Percentiles rank a stretch among this genome's conserved stretches.
phyloP scores from a whole-genome alignment of 2,888 invertebrate species.

The Cheilosia impressa region DNA sequence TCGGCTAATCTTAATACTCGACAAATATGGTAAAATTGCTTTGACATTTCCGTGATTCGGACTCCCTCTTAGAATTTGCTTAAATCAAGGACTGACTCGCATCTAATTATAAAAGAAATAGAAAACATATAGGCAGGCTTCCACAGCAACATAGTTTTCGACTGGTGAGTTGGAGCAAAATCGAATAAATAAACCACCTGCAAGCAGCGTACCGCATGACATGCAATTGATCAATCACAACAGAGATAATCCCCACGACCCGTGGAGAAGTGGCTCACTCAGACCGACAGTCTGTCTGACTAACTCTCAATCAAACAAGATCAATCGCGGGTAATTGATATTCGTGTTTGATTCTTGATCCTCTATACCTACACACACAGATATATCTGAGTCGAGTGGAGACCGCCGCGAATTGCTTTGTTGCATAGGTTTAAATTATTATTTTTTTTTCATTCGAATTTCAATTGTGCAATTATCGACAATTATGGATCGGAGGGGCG shows the following conservation, averaged over 20 bases:
- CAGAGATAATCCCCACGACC: constrained; percentile 52
- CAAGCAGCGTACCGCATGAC: constrained; percentile 41
- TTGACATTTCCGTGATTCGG: constrained; percentile 70
- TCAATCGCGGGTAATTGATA: constrained; percentile 72
- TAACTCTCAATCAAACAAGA: constrained; percentile 73
- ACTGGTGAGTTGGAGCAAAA: constrained; percentile 5
- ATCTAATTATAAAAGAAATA: constrained; percentile 52
- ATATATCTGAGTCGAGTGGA: not conserved
- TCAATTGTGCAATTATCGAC: constrained; percentile 74
- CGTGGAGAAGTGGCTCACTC: constrained; percentile 52
- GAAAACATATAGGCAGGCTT: constrained; percentile 20
- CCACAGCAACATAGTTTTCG: too few species aligned
- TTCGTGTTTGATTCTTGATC: constrained; percentile 54
- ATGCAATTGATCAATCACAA: constrained; percentile 72
- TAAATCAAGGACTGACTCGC: constrained; percentile 68
- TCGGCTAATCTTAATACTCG: constrained; percentile 52
- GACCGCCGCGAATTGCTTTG: constrained; percentile 63
- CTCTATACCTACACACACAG: not conserved
- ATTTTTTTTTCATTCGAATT: constrained; percentile 19
- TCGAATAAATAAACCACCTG: constrained; percentile 67
- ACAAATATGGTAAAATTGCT: constrained; percentile 68
- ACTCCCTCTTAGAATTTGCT: constrained; percentile 35
- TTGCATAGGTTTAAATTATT: constrained; percentile 27
- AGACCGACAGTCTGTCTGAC: constrained; percentile 71
- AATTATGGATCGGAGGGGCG: constrained; percentile 61